A percentile compares a stretch with the other conserved stretches of the same genome.
These are phyloP conservation scores for Plemyria rubiginata DNA, from an alignment of 2,888 invertebrate genomes.

Conservation along the genomic window DNA sequence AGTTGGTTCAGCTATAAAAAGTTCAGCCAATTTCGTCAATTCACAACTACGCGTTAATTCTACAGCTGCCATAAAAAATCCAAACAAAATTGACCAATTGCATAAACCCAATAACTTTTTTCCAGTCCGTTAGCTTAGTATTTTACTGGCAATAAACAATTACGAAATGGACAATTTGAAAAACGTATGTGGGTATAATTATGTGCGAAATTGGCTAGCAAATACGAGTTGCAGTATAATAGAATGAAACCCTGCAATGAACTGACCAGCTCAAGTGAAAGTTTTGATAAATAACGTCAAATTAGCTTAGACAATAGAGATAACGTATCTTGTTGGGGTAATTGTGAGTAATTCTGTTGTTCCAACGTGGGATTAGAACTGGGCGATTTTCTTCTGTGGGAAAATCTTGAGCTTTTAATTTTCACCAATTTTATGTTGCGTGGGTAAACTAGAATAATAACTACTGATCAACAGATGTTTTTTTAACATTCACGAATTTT, in stretches of 20 bases:
- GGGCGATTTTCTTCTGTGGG: constrained; percentile 22
- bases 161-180: constrained; percentile 14
- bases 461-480: no score
- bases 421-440: constrained; percentile 9
- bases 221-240: constrained; percentile 26
- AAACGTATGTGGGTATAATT: constrained; percentile 7
- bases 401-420: constrained; percentile 23
- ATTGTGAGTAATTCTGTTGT: constrained; percentile 32
- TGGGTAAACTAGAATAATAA: background rate
- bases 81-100: constrained; percentile 23
- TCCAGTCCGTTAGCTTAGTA: constrained; percentile 21
- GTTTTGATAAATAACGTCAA: constrained; percentile 46
- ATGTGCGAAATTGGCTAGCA: background rate
- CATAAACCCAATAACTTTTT: constrained; percentile 18
- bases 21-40: constrained; percentile 2
- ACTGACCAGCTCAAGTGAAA: constrained; percentile 59
- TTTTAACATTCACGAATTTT: no score
- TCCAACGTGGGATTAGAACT: constrained; percentile 24
- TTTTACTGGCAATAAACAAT: constrained; percentile 11
- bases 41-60: constrained; percentile 19
- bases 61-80: constrained; percentile 16
- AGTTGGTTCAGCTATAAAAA: constrained; percentile 2
- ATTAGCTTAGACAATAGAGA: constrained; percentile 34
- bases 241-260: constrained; percentile 50
- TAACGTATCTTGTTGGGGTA: constrained; percentile 36